These are phyloP conservation scores for Ginglymostoma cirratum DNA, from an alignment of 2,113 vertebrate species.

Conservation along the genomic window DNA sequence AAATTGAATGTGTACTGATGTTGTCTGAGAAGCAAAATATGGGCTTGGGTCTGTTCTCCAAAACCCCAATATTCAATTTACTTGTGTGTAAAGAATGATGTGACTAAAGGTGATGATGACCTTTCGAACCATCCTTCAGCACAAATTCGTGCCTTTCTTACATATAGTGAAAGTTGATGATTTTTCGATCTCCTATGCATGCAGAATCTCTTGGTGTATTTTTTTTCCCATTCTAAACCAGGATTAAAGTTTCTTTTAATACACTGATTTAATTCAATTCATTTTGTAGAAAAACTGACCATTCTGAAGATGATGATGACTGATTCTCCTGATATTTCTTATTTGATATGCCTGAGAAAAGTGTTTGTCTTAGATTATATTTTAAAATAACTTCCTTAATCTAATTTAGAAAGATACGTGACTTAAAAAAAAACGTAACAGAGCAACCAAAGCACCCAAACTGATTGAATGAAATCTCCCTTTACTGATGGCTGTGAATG, in stretches of 20 bases:
- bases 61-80: not conserved
- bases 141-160: not conserved
- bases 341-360: not conserved
- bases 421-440: not conserved
- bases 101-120: not conserved
- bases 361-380: not conserved
- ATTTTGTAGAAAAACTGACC: not conserved
- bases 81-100: not conserved
- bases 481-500: not conserved
- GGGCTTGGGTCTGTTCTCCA: too few relatives aligned
- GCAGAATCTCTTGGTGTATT: not conserved
- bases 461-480: not conserved
- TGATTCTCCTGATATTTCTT: not conserved
- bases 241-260: not conserved
- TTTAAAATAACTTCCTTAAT: not conserved
- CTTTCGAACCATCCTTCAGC: not conserved
- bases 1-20: not conserved
- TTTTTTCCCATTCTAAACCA: not conserved
- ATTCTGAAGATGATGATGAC: not conserved
- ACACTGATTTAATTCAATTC: not conserved
- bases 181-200: not conserved
- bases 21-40: not conserved
- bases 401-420: too few relatives aligned
- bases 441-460: not conserved
- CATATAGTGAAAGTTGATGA: not conserved